These are phyloP conservation scores for Sebastes jordani DNA, from an alignment of 2,797 vertebrate species.

Conservation along the genomic window DNA sequence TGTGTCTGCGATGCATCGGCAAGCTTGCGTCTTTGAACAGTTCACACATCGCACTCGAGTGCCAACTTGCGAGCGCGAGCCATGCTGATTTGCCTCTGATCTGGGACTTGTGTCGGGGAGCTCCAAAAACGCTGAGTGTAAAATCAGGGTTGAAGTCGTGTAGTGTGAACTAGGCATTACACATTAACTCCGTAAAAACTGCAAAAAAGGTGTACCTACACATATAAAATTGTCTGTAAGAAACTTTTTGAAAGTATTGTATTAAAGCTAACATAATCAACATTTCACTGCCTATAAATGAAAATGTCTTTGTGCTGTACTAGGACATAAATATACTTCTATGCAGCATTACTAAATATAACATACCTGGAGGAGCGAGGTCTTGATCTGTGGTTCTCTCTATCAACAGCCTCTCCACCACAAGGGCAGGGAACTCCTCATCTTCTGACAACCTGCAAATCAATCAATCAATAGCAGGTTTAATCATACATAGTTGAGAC, in stretches of 20 bases:
- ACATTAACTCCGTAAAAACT: not conserved
- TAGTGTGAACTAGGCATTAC: not conserved
- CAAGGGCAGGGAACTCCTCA: constrained; percentile 68
- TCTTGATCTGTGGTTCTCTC: constrained; percentile 74
- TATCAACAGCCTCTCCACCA: constrained; percentile 75
- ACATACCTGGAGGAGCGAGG: constrained; percentile 73
- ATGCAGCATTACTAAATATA: not conserved
- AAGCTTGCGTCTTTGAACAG: no score
- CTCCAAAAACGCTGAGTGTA: no score
- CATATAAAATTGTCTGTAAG: not conserved
- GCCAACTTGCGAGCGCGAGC: no score
- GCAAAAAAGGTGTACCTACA: not conserved
- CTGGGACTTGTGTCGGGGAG: no score
- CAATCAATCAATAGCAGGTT: not conserved
- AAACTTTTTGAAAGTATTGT: not conserved
- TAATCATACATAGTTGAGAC: not conserved
- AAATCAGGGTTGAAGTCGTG: no score
- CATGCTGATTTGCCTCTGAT: no score
- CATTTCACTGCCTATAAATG: not conserved
- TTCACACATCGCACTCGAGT: no score
- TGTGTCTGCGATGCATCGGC: no score
- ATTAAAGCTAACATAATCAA: not conserved
- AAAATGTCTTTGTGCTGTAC: not conserved
- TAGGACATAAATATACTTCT: not conserved
- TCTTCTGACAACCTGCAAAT: constrained; percentile 66